phyloP scores from a whole-genome alignment of 2,797 vertebrate genomes.

The Centroberyx gerrardi region DNA sequence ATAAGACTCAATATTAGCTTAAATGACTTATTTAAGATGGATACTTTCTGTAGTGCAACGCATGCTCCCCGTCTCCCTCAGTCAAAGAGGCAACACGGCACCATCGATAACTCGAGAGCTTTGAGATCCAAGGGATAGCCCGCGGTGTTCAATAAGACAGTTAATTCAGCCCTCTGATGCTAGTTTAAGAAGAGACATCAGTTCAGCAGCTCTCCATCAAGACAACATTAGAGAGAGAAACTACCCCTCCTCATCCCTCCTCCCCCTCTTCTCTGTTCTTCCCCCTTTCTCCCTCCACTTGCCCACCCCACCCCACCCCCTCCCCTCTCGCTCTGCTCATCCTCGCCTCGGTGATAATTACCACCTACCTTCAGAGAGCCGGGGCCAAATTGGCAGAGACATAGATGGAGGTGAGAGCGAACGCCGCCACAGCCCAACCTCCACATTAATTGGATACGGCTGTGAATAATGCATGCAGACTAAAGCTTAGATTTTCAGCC shows the following conservation, averaged over 20 bases:
- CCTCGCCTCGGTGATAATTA: slow-evolving; percentile 70
- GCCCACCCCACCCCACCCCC: too few relatives aligned
- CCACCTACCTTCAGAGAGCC: slow-evolving; percentile 65
- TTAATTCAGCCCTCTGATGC: slow-evolving; percentile 63
- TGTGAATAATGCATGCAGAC: slow-evolving; percentile 85
- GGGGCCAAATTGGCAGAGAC: slow-evolving; percentile 73
- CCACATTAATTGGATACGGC: slow-evolving; percentile 80
- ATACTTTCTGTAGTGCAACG: slow-evolving; percentile 3
- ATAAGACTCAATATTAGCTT: too few relatives aligned
- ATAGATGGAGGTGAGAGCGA: slow-evolving; percentile 66
- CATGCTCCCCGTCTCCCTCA: slow-evolving; percentile 30
- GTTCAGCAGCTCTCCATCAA: slow-evolving; percentile 56
- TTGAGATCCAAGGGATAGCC: slow-evolving; percentile 68
- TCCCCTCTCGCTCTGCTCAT: slow-evolving; percentile 38
- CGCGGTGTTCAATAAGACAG: slow-evolving; percentile 50
- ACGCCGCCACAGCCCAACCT: slow-evolving; percentile 50
- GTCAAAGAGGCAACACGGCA: slow-evolving; percentile 66
- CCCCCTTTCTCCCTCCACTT: slow-evolving; percentile 1
- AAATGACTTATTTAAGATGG: too few relatives aligned
- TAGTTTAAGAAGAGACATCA: slow-evolving; percentile 54
- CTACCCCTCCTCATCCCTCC: slow-evolving; percentile 11
- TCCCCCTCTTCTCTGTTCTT: slow-evolving; percentile 13
- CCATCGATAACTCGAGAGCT: slow-evolving; percentile 36
- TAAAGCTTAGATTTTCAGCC: slow-evolving; percentile 80
- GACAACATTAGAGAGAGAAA: slow-evolving; percentile 49